Base-by-base conservation (phyloP, 2,797 vertebrate species). In the Threskiornis aethiopicus region DNA sequence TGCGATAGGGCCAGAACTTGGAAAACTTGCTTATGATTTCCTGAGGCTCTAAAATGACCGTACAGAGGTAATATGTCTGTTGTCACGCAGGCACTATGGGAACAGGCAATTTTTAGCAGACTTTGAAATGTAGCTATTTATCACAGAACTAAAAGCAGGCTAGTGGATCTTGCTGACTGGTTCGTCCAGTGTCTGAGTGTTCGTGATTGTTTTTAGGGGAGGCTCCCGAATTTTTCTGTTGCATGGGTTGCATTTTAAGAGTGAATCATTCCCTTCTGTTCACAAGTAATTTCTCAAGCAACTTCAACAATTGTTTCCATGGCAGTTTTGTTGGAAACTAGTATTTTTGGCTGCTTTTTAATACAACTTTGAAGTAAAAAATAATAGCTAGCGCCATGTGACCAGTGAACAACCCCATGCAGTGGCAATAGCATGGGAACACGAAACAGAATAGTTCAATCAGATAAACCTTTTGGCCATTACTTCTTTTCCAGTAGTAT, bases 251-350 rank as follows among this genome's bases (percentile, higher is more conserved):
- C 84, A 65, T 94, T 91, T 94, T 83, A 84, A 71, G 59, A 91
- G 67, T 88, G 92, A 96, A 88, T 95, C 64, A 87, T 90, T 75
- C 41, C 52, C 13, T 96, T 96, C 93, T 94, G 86, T 87, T 94
- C 83, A 65, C 87, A 90, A 87, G 58, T 80, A 15, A 82, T 96
- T 92, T 94, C 75, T 94, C 59, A 84, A 92, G 52, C 64, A 94
- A 42, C 35, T 95, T 94, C 84, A 94, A 28, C 88, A 94, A 93
- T 97, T 85, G 94, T 96, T 97, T 96, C 86, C 71, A 80, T 84
- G 81, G 64, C 78, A 77, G 26, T 97, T 89, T 25, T 92, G 59
- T 90, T 96, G 88, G 66, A 94, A 94, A 67, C 67, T 72, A 64
- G 47, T 77, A 31, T 64, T 89, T 96, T 89, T 96, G 93, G 94